phyloP scores from a whole-genome alignment of 1,140 invertebrate genomes.

The Gryllus bimaculatus region DNA sequence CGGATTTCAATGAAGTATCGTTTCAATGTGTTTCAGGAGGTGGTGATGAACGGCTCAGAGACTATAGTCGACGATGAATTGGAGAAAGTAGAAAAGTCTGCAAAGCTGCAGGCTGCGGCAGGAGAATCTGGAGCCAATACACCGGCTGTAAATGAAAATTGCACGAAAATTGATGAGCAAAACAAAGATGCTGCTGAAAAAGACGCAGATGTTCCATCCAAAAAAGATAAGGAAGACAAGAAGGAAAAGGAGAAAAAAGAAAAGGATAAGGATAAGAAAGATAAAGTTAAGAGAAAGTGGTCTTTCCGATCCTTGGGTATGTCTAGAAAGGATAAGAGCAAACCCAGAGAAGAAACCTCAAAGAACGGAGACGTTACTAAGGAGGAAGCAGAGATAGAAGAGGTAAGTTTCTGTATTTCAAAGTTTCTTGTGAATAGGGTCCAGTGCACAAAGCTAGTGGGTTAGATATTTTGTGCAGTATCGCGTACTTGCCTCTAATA shows the following conservation, averaged over 20 bases:
- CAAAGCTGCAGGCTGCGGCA: not conserved
- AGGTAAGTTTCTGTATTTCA: not conserved
- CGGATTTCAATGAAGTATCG: no score
- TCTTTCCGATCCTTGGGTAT: not conserved
- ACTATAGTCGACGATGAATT: not conserved
- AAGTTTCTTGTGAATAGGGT: no score
- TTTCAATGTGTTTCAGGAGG: not conserved
- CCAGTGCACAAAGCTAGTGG: no score
- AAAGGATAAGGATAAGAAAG: not conserved
- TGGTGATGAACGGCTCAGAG: not conserved
- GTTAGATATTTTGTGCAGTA: no score
- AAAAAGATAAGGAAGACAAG: not conserved
- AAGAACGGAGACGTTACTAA: not conserved
- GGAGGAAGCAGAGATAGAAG: not conserved
- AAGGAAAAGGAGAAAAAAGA: not conserved
- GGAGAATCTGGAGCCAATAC: not conserved
- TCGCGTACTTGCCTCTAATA: no score
- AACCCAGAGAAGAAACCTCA: not conserved
- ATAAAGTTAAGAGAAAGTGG: not conserved
- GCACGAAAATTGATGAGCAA: not conserved
- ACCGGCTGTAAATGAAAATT: not conserved
- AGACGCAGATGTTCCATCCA: not conserved
- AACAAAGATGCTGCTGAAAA: not conserved
- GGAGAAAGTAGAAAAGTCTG: not conserved
- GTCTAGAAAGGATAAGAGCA: not conserved